phyloP scores from a whole-genome alignment of 2,888 invertebrate genomes.

The Drosophila cracens region DNA sequence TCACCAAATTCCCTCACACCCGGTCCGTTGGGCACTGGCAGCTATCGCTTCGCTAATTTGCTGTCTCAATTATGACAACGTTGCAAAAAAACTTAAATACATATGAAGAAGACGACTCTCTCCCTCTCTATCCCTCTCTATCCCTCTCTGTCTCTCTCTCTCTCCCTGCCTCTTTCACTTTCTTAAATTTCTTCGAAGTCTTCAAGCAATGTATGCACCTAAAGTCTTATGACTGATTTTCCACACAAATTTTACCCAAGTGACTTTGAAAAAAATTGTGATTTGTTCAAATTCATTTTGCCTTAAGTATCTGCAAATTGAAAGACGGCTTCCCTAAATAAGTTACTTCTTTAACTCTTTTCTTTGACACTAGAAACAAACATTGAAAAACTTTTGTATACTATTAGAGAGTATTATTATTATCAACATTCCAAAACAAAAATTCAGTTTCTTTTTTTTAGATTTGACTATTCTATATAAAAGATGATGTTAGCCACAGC shows the following conservation, averaged over 20 bases:
- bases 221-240: slow-evolving; percentile 6
- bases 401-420: neutral
- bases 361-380: neutral
- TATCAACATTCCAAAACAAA: neutral
- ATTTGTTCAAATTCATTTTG: slow-evolving; percentile 7
- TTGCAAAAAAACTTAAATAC: slow-evolving; percentile 26
- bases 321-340: neutral
- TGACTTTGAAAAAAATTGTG: slow-evolving; percentile 5
- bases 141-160: neutral
- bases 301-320: slow-evolving; percentile 10
- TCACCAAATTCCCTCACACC: slow-evolving; percentile 25
- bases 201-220: neutral
- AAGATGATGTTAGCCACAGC: neutral
- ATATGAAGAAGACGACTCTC: neutral
- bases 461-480: neutral
- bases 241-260: slow-evolving; percentile 16
- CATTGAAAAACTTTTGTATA: neutral
- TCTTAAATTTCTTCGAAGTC: slow-evolving; percentile 26
- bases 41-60: slow-evolving; percentile 54
- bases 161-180: neutral
- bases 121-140: neutral
- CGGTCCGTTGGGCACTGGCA: neutral
- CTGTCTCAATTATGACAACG: slow-evolving; percentile 57
- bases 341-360: neutral
- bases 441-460: neutral